These are phyloP conservation scores for crab-eating macaque (Macaca fascicularis) DNA, from an alignment of 2,113 vertebrate species.

Conservation along the genomic window DNA sequence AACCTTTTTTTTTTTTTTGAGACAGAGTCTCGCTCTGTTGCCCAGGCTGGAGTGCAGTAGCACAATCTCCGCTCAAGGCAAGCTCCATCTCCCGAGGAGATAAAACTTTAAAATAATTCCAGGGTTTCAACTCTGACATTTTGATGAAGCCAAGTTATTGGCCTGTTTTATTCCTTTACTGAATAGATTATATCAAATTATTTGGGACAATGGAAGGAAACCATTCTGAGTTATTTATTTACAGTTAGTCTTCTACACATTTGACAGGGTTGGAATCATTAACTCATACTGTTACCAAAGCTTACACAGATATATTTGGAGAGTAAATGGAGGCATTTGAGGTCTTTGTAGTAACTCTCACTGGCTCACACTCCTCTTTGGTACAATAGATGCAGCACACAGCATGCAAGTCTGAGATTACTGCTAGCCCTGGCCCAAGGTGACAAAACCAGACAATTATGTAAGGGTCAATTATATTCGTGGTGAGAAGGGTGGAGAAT, in stretches of 20 bases:
- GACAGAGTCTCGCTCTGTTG: no score
- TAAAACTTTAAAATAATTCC: not conserved
- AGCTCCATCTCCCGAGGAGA: no score
- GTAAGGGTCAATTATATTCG: not conserved
- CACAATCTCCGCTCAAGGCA: no score
- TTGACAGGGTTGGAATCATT: not conserved
- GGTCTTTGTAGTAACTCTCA: not conserved
- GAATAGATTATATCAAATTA: not conserved
- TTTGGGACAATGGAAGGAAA: not conserved
- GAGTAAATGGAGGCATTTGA: not conserved
- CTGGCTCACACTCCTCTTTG: not conserved
- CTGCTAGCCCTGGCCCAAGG: not conserved
- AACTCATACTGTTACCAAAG: not conserved
- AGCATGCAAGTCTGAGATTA: not conserved
- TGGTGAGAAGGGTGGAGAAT: not conserved
- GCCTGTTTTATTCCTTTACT: not conserved
- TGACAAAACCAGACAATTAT: not conserved
- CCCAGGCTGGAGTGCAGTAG: no score
- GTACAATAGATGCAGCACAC: not conserved
- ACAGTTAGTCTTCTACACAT: not conserved
- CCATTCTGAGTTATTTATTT: not conserved
- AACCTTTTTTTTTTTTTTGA: not conserved
- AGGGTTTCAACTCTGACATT: not conserved
- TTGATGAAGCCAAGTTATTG: not conserved
- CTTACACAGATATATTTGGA: not conserved